Conservation (phyloP, 2,888 invertebrate species). For the Odontothrips loti region DNA sequence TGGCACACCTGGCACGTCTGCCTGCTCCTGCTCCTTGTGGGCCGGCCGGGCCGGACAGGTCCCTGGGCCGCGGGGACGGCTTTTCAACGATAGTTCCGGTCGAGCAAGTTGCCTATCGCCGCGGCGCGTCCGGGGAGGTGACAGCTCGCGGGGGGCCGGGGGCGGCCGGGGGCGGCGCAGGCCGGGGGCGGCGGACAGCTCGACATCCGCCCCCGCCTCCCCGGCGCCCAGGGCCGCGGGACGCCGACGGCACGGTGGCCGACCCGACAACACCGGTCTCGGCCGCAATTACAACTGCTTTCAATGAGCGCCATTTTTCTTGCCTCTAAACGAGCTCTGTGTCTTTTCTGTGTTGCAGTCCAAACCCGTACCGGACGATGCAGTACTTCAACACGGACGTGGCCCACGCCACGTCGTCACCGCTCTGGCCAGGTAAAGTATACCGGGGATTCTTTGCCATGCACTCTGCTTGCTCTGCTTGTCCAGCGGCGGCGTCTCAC, state of each 20-base stretch:
- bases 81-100: slow-evolving; percentile 6
- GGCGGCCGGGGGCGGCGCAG: not conserved
- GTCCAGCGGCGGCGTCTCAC: too few species aligned
- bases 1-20: not conserved
- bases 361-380: not conserved
- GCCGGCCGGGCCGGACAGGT: not conserved
- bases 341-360: not conserved
- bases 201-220: not conserved
- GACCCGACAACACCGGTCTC: too few species aligned
- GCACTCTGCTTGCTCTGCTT: too few species aligned
- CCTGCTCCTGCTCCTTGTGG: not conserved
- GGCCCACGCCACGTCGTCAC: not conserved
- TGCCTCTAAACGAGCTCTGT: not conserved
- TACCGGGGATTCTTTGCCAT: too few species aligned
- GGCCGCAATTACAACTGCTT: too few species aligned
- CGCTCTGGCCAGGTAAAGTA: not conserved
- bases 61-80: not conserved
- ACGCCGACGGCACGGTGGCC: too few species aligned
- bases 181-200: not conserved
- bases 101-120: slow-evolving; percentile 1
- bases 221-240: not conserved
- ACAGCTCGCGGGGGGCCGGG: not conserved
- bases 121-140: not conserved
- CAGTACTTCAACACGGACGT: slow-evolving; percentile 6
- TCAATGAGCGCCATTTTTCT: not conserved